These are phyloP conservation scores for Drosophila bocqueti DNA, from an alignment of 1,140 invertebrate species.

Conservation along the genomic window DNA sequence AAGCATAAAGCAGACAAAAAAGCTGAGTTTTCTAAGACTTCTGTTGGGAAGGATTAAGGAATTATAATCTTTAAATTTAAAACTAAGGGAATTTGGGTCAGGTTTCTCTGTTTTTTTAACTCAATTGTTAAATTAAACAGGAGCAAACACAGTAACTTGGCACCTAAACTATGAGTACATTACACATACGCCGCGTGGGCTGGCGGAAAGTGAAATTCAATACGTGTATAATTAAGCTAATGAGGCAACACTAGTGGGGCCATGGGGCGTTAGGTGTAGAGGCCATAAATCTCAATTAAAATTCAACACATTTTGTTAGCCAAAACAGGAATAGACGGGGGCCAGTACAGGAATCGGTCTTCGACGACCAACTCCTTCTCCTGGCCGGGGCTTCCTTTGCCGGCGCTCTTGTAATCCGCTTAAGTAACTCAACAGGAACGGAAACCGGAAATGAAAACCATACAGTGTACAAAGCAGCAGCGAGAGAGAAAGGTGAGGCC, in stretches of 20 bases:
- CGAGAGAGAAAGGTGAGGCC: constrained; percentile 21
- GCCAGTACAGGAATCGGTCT: not conserved
- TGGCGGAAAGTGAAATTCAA: constrained; percentile 13
- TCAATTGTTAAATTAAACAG: not conserved
- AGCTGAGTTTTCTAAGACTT: not conserved
- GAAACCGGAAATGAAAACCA: constrained; percentile 83
- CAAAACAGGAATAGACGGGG: not conserved
- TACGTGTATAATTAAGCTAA: constrained; percentile 26
- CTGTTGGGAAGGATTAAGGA: not conserved
- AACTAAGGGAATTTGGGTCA: no score
- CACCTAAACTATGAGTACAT: not conserved
- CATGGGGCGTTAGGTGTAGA: not conserved
- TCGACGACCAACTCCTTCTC: constrained; percentile 9
- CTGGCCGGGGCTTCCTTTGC: constrained; percentile 25
- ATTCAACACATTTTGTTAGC: constrained; percentile 36
- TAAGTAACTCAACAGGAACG: constrained; percentile 76
- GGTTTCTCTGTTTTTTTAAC: no score
- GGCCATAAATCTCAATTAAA: constrained; percentile 46
- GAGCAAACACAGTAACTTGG: not conserved
- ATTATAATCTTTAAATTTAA: not conserved
- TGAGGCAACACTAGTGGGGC: constrained; percentile 1
- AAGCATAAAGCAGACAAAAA: not conserved
- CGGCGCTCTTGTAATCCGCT: constrained; percentile 71
- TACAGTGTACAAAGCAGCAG: constrained; percentile 67
- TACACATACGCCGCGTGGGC: constrained; percentile 11